Base-by-base conservation (phyloP, 2,888 invertebrate species). In the Xanthorhoe spadicearia region DNA sequence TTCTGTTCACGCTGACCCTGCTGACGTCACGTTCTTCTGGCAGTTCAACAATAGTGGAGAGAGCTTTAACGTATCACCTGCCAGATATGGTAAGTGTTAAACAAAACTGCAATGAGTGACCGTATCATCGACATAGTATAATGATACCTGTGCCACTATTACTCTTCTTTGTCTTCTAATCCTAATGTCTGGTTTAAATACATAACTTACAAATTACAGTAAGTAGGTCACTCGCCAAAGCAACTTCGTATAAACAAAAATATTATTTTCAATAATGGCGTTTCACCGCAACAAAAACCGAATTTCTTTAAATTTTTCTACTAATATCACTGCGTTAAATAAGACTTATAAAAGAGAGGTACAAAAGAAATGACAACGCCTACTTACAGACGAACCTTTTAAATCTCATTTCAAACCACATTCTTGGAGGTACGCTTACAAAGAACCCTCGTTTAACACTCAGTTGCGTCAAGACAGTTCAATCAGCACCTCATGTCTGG, bases 21-120 rank as follows among this genome's bases (percentile, higher is more conserved):
- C 95, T 77, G 96, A 97, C 83, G 97, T 98, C 74, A 95, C 95
- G 58, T 98, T 98, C 85, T 93, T 96, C 63, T 98, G 98, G 98
- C 97, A 97, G 83, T 97, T 98, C 89, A 98, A 97, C 85, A 97
- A 97, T 84, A 97, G 97, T 77, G 97, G 97, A 18, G 97, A 97
- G 82, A 96, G 96, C 81, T 96, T 97, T 81, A 96, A 97, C 83
- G 96, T 97, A 2, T 95, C 96, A 10, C 96, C 97, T n/a, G 96
- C 92, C 17, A 85, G 93, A 88, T 93, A 92, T 70, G 93, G 93
- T 93, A 75, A 67, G 81, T 60, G 23, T 23, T 1, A 23, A 23
- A 23, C n/a, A n/a, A n/a, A n/a, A n/a, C n/a, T n/a, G n/a, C n/a
- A n/a, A n/a, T n/a, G n/a, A n/a, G n/a, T n/a, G n/a, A n/a, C n/a